A percentile compares a stretch with the other conserved stretches of the same genome.
Evolutionary conservation across 2,888 invertebrate species (phyloP).

Genomic region (Sacculina carcini): DNA sequence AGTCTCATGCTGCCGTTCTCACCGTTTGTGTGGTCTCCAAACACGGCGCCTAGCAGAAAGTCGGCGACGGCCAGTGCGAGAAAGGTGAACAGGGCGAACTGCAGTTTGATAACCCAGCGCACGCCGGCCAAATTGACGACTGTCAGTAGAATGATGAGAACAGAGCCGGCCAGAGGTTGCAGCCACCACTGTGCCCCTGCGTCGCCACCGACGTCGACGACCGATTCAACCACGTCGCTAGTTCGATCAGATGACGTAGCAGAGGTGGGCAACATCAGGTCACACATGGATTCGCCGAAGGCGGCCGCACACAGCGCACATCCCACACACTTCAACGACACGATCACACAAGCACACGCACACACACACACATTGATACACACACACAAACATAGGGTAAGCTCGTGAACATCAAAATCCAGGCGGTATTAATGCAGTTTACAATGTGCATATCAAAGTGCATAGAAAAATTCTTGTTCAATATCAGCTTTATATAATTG

Average conservation of each 20-base stretch:
- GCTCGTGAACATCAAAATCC: too few relatives aligned
- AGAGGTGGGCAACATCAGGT: constrained; percentile 52
- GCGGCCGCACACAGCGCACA: constrained; percentile 87
- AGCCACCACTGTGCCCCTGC: constrained; percentile 36
- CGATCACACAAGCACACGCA: too few relatives aligned
- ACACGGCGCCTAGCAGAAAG: constrained; percentile 48
- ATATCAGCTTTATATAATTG: too few relatives aligned
- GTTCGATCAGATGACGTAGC: constrained; percentile 13
- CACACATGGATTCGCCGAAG: constrained; percentile 86
- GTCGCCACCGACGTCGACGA: too few relatives aligned
- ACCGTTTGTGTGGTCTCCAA: constrained; percentile 8
- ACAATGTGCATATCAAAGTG: too few relatives aligned
- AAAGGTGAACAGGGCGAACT: constrained; percentile 60
- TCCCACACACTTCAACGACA: constrained; percentile 64
- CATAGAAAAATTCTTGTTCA: too few relatives aligned
- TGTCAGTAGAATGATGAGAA: constrained; percentile 57
- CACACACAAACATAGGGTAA: too few relatives aligned
- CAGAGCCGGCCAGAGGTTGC: constrained; percentile 59
- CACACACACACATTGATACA: too few relatives aligned
- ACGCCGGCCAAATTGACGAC: constrained; percentile 87
- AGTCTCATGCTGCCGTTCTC: background rate
- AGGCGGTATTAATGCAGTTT: too few relatives aligned
- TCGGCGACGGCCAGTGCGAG: constrained; percentile 68
- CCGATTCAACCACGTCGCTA: too few relatives aligned
- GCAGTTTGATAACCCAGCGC: constrained; percentile 89